These are phyloP conservation scores for Eueides isabella DNA, from an alignment of 1,140 invertebrate species.

Conservation along the genomic window DNA sequence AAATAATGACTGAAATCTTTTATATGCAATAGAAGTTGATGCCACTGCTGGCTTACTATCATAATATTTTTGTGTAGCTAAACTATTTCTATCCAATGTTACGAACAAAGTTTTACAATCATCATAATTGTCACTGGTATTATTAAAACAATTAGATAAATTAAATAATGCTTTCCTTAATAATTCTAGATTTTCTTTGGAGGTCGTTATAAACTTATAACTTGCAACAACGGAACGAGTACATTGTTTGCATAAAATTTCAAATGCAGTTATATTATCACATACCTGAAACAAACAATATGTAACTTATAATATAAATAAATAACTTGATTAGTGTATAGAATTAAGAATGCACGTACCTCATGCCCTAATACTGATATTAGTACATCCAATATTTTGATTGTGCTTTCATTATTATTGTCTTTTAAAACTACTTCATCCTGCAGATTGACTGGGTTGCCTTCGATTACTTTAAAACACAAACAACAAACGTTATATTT, in stretches of 20 bases:
- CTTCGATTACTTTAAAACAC: slow-evolving; percentile 47
- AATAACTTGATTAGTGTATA: slow-evolving; percentile 13
- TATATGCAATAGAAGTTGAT: slow-evolving; percentile 43
- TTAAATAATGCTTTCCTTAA: slow-evolving; percentile 45
- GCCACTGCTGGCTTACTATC: slow-evolving; percentile 40
- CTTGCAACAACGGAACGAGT: slow-evolving; percentile 48
- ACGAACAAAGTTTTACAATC: slow-evolving; percentile 55
- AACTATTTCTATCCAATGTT: slow-evolving; percentile 50
- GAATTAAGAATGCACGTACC: slow-evolving; percentile 41
- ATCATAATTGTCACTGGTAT: slow-evolving; percentile 33
- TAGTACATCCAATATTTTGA: slow-evolving; percentile 52
- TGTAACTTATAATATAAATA: slow-evolving; percentile 5
- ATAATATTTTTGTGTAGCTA: slow-evolving; percentile 53
- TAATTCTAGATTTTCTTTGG: slow-evolving; percentile 48
- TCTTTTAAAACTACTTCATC: slow-evolving; percentile 53
- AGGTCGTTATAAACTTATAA: slow-evolving; percentile 55
- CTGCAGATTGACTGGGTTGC: slow-evolving; percentile 42
- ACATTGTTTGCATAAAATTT: slow-evolving; percentile 57
- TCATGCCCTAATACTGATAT: slow-evolving; percentile 46
- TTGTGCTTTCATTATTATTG: slow-evolving; percentile 36
- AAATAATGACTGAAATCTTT: slow-evolving; percentile 46
- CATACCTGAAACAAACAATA: slow-evolving; percentile 46
- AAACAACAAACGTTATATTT: slow-evolving; percentile 56
- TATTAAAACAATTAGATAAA: slow-evolving; percentile 47
- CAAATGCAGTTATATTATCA: slow-evolving; percentile 46